Percentiles rank a stretch among this genome's conserved stretches.
Evolutionary conservation across 2,888 invertebrate genomes (phyloP).

Genomic region (Corythucha ciliata): DNA sequence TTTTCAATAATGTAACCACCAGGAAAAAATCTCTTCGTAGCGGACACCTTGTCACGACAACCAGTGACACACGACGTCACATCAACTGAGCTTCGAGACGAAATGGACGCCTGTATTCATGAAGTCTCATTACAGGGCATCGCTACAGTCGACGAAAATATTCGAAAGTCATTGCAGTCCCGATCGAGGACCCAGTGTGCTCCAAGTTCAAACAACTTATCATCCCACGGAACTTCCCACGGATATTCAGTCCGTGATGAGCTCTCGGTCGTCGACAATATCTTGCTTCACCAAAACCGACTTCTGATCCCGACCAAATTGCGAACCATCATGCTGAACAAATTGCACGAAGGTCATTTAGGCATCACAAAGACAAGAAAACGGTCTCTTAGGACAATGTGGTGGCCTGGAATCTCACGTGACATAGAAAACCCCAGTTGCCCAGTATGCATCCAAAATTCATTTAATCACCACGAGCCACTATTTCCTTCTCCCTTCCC

Average conservation of each 20-base stretch:
- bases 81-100: too few relatives aligned
- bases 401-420: slow-evolving; percentile 21
- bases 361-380: slow-evolving; percentile 14
- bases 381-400: slow-evolving; percentile 12
- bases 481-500: slow-evolving; percentile 14
- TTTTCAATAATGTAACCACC: slow-evolving; percentile 8
- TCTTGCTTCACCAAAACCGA: background rate
- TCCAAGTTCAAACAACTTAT: too few relatives aligned
- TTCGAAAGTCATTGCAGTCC: background rate
- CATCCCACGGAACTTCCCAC: too few relatives aligned
- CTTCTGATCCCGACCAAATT: slow-evolving; percentile 5
- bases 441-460: slow-evolving; percentile 16
- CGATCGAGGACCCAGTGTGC: background rate
- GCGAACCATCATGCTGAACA: slow-evolving; percentile 1
- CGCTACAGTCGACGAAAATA: slow-evolving; percentile 3
- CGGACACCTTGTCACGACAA: slow-evolving; percentile 9
- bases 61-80: background rate
- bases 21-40: slow-evolving; percentile 11
- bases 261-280: background rate
- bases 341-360: slow-evolving; percentile 16
- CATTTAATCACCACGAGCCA: slow-evolving; percentile 12
- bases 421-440: slow-evolving; percentile 9
- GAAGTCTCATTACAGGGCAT: background rate
- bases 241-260: slow-evolving; percentile 11
- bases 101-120: too few relatives aligned